Percentiles rank a stretch among this genome's conserved stretches.
phyloP scores from a whole-genome alignment of 2,888 invertebrate species.

The Drosophila neutralis region DNA sequence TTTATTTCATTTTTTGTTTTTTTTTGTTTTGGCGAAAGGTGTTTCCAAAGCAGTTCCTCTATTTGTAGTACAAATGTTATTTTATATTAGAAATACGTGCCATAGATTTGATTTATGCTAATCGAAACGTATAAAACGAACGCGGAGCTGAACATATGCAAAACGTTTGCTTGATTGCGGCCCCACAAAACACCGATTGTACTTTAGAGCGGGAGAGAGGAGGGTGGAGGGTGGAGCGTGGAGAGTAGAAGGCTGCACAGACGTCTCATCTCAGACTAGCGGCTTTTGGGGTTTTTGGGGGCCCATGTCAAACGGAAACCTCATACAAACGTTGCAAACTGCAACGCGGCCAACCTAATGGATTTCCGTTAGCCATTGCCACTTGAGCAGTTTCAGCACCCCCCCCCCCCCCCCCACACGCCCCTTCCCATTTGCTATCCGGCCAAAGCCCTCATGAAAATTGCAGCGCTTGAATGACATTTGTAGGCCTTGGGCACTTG shows the following conservation, averaged over 20 bases:
- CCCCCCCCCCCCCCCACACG: not conserved
- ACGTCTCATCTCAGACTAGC: conserved; percentile 2
- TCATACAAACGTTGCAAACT: conserved; percentile 68
- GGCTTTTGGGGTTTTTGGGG: conserved; percentile 7
- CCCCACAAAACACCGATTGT: conserved; percentile 36
- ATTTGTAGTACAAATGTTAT: conserved; percentile 61
- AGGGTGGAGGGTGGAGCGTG: not conserved
- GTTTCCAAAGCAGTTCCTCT: conserved; percentile 65
- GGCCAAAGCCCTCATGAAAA: conserved; percentile 34
- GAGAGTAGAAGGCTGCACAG: not conserved
- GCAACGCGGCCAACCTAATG: conserved; percentile 71
- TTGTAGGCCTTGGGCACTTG: conserved; percentile 62
- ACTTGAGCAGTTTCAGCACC: conserved; percentile 56
- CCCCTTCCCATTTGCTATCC: not conserved
- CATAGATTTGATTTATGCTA: conserved; percentile 72
- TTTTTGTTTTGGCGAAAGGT: conserved; percentile 66
- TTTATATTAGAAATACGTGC: conserved; percentile 33
- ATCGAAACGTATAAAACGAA: conserved; percentile 68
- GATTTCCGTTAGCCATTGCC: conserved; percentile 75
- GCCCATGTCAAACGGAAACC: conserved; percentile 74
- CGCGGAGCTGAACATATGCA: conserved; percentile 58
- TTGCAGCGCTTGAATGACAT: conserved; percentile 65
- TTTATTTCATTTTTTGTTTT: conserved; percentile 9
- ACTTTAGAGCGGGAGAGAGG: not conserved
- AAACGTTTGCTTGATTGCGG: conserved; percentile 66